Base-by-base conservation (phyloP, 2,888 invertebrate species). In the Macaria notata region DNA sequence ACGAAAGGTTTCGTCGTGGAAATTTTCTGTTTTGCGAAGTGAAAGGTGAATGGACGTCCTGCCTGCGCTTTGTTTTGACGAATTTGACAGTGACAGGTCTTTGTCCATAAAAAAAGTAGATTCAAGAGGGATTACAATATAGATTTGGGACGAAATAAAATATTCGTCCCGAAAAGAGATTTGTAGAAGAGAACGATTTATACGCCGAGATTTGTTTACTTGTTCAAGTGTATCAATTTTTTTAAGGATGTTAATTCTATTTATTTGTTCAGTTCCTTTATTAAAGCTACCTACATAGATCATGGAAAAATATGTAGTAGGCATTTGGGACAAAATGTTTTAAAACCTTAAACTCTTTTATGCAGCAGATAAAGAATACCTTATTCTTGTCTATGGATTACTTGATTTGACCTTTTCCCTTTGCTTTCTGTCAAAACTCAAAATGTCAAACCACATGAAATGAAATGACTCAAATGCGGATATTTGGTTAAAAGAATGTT, bases 401-500 rank as follows among this genome's bases (percentile, higher is more conserved):
- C n/a, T 3, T 46, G 45, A 46, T 7, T 56, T 56, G 56, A 56
- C 56, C 56, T 56, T 56, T 52, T 47, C 19, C 33, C 42, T 47
- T 46, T 36, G 4, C 7, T 29, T 39, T 39, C 19, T 19, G 19
- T 19, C 19, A 19, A 36, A 36, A 36, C 3, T 19, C 19, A 19
- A 36, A 36, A 36, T 36, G 33, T 36, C 33, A 36, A 36, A 36
- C 33, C 33, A 36, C 33, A 19, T 19, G 19, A 31, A 46, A 56
- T 71, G 73, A 76, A 43, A 49, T 43, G 84, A 49, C 84, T 86
- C 88, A 86, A 79, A 82, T 73, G 78, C 82, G 82, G 82, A 85
- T 78, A 81, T 84, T 83, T 78, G 71, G 74, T 75, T 79, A 75
- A 72, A 70, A 69, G 68, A 74, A 76, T 76, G 71, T 78, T 79